Evolutionary conservation across 2,888 invertebrate species (phyloP), one percentile per base, ranked within the genome.

Genomic region (Drosophila greeni): DNA sequence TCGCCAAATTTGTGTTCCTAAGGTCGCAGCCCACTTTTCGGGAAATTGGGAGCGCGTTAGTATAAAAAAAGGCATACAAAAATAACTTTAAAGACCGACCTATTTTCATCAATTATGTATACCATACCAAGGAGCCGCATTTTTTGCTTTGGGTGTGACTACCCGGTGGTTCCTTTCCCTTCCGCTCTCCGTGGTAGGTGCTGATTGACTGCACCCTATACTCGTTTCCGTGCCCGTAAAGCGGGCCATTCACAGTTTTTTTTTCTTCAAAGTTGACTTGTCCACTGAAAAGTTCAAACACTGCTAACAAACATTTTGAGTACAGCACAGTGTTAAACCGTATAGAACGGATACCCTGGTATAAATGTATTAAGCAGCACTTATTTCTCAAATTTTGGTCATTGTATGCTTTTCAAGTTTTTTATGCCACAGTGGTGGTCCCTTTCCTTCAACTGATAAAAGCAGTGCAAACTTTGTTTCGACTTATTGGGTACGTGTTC

Each of bases 1-100:
- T 20, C 16, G 49, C 67, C 57, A 70, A 65, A 60, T 65, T 61
- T 57, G 53, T 51, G 53, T 58, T 71, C 64, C 72, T 79, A 84
- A 84, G 82, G 84, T 84, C 82, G 81, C 56, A 61, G 75, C 61
- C 53, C 51, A 33, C 45, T 66, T 62, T 29, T 33, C n/a, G 24
- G 42, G 58, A 24, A 20, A 16, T 9, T 45, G 29, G 18, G 8
- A 14, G 18, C 18, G 8, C 29, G 14, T 23, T 23, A 23, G 23
- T 23, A 12, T 26, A 31, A 29, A 29, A 18, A 45, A 31, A 51
- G 24, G 24, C 36, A 36, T 49, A 24, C 12, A 6, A 37, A 51
- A 37, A 24, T 16, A 24, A 26, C 29, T 14, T 20, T 31, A 14
- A 16, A 16, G 24, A 16, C 24, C 23, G 34, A 49, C 34, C 7